phyloP scores from a whole-genome alignment of 1,140 invertebrate species.

The Papilio xuthus region DNA sequence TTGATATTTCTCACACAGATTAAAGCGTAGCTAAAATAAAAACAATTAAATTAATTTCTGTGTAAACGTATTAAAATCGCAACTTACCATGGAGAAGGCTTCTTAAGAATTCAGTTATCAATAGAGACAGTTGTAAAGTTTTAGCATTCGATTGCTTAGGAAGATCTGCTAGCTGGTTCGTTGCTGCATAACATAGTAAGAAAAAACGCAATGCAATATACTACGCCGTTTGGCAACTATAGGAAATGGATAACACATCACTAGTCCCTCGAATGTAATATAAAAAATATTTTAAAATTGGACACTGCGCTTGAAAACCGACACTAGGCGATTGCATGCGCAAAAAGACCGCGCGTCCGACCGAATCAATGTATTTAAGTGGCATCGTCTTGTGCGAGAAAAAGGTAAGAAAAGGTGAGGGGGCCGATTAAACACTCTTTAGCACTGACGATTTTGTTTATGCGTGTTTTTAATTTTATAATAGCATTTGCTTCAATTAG shows the following conservation, averaged over 20 bases:
- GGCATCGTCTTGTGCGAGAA: background rate
- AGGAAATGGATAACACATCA: background rate
- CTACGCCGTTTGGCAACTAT: background rate
- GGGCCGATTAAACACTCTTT: too few species aligned
- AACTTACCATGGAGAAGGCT: too few species aligned
- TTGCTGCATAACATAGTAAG: background rate
- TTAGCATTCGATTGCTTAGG: background rate
- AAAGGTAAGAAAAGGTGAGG: background rate
- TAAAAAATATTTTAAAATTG: background rate
- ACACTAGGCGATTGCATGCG: background rate
- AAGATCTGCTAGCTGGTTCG: background rate
- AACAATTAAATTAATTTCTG: too few species aligned
- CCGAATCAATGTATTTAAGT: background rate
- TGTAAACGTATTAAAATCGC: too few species aligned
- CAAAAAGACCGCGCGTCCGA: background rate
- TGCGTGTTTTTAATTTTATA: too few species aligned
- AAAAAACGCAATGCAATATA: background rate
- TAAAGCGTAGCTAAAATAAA: too few species aligned
- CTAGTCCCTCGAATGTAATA: background rate
- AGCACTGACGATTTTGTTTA: too few species aligned
- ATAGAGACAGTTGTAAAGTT: too few species aligned
- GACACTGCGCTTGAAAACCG: background rate
- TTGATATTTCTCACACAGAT: too few species aligned
- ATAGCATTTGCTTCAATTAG: too few species aligned
- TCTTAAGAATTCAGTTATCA: too few species aligned